Evolutionary conservation across 2,797 vertebrate genomes (phyloP).

Genomic region (Kryptolebias ocellatus): DNA sequence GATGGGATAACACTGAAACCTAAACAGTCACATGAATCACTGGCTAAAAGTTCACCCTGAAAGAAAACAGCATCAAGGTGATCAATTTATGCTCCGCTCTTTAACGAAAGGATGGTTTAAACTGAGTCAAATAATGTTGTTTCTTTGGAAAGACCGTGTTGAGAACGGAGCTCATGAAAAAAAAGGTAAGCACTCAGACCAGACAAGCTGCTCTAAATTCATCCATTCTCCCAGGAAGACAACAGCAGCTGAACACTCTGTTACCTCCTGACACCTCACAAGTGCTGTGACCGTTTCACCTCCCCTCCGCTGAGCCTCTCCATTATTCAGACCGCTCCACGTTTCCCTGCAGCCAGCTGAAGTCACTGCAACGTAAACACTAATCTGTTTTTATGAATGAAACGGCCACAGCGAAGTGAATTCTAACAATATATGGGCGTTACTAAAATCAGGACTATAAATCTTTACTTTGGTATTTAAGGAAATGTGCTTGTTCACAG

Average conservation of each 20-base stretch:
- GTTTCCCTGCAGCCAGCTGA: constrained; percentile 17
- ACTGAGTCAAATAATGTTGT: not conserved
- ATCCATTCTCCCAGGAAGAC: constrained; percentile 15
- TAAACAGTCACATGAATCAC: not conserved
- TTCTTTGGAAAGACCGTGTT: not conserved
- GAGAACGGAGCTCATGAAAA: not conserved
- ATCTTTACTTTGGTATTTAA: not conserved
- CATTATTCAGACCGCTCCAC: constrained; percentile 44
- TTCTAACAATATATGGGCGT: not conserved
- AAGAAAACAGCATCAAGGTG: not conserved
- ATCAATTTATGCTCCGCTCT: not conserved
- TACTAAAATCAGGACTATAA: not conserved
- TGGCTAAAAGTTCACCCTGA: not conserved
- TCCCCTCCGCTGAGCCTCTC: constrained; percentile 25
- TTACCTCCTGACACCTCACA: constrained; percentile 39
- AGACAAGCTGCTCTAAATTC: constrained; percentile 7
- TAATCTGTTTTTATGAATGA: constrained; percentile 27
- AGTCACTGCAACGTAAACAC: constrained; percentile 10
- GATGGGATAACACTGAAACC: not conserved
- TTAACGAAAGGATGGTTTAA: not conserved
- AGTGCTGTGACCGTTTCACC: constrained; percentile 58
- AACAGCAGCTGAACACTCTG: constrained; percentile 33
- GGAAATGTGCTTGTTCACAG: not conserved
- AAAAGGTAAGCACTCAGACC: constrained; percentile 16
- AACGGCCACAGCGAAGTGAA: not conserved